phyloP scores from a whole-genome alignment of 92 coral and sea anemone species.

The Zoanthus sociatus region DNA sequence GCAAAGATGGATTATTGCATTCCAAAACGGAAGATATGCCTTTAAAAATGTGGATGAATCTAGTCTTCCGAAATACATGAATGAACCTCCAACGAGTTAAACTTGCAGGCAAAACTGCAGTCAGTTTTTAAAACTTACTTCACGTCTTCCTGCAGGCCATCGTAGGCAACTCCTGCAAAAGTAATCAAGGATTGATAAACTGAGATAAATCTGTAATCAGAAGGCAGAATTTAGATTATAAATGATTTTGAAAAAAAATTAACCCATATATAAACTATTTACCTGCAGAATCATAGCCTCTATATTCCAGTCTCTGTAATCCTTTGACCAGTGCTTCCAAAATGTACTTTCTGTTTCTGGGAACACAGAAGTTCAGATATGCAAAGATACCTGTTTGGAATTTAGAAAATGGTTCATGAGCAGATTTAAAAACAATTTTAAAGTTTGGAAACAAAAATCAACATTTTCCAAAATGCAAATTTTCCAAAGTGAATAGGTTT shows the following conservation, averaged over 20 bases:
- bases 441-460: background rate
- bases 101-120: background rate
- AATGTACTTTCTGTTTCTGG: constrained; percentile 88
- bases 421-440: background rate
- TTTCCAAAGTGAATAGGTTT: background rate
- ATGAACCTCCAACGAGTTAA: background rate
- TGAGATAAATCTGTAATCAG: background rate
- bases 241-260: background rate
- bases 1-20: background rate
- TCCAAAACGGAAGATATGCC: too few species aligned
- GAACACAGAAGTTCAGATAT: constrained; percentile 94
- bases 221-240: background rate
- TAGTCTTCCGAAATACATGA: too few species aligned
- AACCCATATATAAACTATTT: constrained; percentile 9
- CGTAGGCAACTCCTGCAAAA: constrained; percentile 89
- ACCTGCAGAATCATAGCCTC: constrained; percentile 99
- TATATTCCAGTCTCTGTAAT: constrained; percentile 86
- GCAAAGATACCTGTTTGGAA: constrained; percentile 90
- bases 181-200: background rate
- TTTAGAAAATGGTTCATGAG: background rate
- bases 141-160: constrained; percentile 65
- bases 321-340: constrained; percentile 93
- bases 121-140: constrained; percentile 58
- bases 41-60: background rate
- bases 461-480: constrained; percentile 35